Conservation (phyloP, 2,797 vertebrate genomes). For the Microcaecilia unicolor region DNA sequence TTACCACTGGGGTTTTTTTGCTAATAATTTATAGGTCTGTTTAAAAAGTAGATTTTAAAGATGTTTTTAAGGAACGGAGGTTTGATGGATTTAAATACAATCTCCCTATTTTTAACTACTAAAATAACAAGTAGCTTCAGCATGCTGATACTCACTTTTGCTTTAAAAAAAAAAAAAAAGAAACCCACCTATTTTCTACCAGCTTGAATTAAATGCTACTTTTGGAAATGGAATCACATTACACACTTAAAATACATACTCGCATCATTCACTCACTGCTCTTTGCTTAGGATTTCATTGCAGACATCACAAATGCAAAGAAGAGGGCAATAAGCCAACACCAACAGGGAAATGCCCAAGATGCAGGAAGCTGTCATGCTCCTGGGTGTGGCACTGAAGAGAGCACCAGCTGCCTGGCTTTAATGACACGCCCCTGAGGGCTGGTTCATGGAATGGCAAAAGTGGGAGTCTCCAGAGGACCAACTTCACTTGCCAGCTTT, state of each 20-base stretch:
- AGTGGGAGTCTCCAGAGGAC: constrained; percentile 4
- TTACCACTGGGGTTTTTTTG: too few relatives aligned
- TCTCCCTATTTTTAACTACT: too few relatives aligned
- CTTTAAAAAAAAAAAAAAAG: too few relatives aligned
- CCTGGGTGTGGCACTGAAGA: constrained; percentile 4
- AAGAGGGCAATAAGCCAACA: not conserved
- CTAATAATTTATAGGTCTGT: too few relatives aligned
- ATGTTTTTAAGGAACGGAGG: too few relatives aligned
- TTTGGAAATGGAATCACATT: not conserved
- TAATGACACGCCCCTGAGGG: constrained; percentile 10
- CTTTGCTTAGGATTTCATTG: constrained; percentile 9
- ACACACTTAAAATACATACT: too few relatives aligned
- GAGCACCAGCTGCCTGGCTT: constrained; percentile 11
- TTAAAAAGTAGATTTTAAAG: too few relatives aligned
- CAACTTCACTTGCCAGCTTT: not conserved
- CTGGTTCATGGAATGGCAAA: not conserved
- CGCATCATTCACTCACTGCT: not conserved
- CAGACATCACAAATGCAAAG: constrained; percentile 1
- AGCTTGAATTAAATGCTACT: not conserved
- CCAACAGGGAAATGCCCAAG: not conserved
- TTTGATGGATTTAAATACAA: too few relatives aligned
- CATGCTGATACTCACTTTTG: too few relatives aligned
- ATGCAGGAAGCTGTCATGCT: not conserved
- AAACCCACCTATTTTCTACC: too few relatives aligned
- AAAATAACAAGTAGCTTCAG: too few relatives aligned